A percentile compares a stretch with the other conserved stretches of the same genome.
Conservation (phyloP, 2,797 vertebrate species). For the Esox lucius region DNA sequence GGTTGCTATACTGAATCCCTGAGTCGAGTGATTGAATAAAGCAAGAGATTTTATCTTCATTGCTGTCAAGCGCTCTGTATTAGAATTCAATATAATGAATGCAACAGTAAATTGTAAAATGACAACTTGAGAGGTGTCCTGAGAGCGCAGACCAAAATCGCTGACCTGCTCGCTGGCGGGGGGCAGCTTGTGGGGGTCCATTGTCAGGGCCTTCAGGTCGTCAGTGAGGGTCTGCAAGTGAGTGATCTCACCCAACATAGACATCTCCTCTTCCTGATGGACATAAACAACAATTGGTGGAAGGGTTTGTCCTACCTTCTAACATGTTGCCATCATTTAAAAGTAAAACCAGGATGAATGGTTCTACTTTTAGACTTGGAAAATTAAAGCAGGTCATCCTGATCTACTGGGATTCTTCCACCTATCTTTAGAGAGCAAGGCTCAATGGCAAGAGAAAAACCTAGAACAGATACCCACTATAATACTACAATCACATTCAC, state of each 20-base stretch:
- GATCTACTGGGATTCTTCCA: background rate
- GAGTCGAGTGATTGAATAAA: too few species aligned
- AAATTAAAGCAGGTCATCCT: background rate
- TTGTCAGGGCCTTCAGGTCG: conserved; percentile 88
- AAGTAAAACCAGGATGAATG: background rate
- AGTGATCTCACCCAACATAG: conserved; percentile 94
- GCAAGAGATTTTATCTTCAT: too few species aligned
- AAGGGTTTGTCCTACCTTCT: background rate
- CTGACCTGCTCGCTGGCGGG: conserved; percentile 91
- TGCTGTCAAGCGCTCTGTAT: too few species aligned
- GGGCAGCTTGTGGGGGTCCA: conserved; percentile 95
- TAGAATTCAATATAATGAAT: background rate
- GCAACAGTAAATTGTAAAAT: background rate
- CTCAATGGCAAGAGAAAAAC: background rate
- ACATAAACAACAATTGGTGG: background rate
- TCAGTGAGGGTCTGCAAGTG: conserved; percentile 93
- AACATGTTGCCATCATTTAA: background rate
- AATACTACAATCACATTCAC: background rate
- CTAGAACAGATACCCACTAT: background rate
- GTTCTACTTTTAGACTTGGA: background rate
- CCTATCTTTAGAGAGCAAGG: background rate
- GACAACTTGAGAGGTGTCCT: background rate
- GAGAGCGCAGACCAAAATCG: background rate
- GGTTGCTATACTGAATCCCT: too few species aligned
- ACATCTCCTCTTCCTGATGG: conserved; percentile 91